Evolutionary conservation across 2,797 vertebrate species (phyloP).

Genomic region (Notamacropus eugenii): DNA sequence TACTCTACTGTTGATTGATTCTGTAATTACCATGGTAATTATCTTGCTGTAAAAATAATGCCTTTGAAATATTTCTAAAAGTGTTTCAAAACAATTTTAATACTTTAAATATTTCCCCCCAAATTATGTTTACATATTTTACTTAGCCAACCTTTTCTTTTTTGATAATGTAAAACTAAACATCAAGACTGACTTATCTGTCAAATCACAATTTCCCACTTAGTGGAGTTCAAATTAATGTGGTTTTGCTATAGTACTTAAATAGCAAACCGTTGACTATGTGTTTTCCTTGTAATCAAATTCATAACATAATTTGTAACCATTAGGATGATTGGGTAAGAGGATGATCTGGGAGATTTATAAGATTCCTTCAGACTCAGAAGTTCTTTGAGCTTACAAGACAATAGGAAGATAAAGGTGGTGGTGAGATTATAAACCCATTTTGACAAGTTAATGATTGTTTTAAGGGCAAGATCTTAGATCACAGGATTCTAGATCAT

Average conservation of each 20-base stretch:
- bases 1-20: not conserved
- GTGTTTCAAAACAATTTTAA: slow-evolving; percentile 13
- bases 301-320: not conserved
- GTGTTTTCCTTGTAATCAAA: not conserved
- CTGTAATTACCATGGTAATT: not conserved
- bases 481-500: not conserved
- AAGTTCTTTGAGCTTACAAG: not conserved
- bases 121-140: not conserved
- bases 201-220: slow-evolving; percentile 2
- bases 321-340: not conserved
- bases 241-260: not conserved
- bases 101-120: slow-evolving; percentile 42
- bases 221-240: slow-evolving; percentile 39
- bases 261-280: not conserved
- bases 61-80: not conserved
- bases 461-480: not conserved
- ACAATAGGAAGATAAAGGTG: not conserved
- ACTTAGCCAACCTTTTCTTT: slow-evolving; percentile 24
- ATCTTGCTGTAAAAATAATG: not conserved
- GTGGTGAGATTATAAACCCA: not conserved
- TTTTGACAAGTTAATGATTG: not conserved
- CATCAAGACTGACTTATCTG: not conserved
- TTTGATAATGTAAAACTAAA: slow-evolving; percentile 27
- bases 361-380: not conserved
- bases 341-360: not conserved